Evolutionary conservation across 2,888 invertebrate species (phyloP), one percentile per base, ranked within the genome.

Genomic region (Panopea generosa): DNA sequence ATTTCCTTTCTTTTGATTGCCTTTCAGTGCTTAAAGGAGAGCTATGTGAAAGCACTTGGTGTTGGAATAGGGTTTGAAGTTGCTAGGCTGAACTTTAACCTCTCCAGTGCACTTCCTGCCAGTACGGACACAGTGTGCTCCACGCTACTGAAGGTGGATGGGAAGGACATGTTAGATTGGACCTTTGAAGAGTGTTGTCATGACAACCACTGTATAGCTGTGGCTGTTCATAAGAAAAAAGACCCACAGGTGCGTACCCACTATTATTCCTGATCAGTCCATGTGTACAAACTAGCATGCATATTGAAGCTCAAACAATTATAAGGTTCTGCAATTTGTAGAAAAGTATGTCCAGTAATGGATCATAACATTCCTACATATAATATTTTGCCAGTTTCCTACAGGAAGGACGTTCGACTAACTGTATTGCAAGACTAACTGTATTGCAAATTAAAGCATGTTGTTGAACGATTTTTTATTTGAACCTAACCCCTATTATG

Each of bases 21-120:
- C n/a, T 88, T 87, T 59, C 86, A 93, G 98, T 96, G 97, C 86
- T 93, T 99, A 57, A 99, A 99, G 93, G 98, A 99, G 92, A 96
- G 97, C 90, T 98, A 97, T 91, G 96, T 97, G 0, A 99, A 99
- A 93, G 98, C 98, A 79, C 94, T 96, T 65, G 98, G 98, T 22
- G 93, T 96, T 26, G 98, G 98, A 33, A 95, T 99, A 63, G 95
- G 96, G 0, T 94, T 96, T 78, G 95, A 96, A 87, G 94, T 99
- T 52, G 94, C 95, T 83, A 94, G 95, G 83, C 94, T 98, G 47
- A 95, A 95, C 93, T 99, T 98, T 92, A 91, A 94, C 60, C 93
- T 96, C 20, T 45, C 55, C 0, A 45, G n/a, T 6, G 20, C 57
- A 33, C 57, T 57, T 7, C 18, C 18, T n/a, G 22, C 57, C 4